Base-by-base conservation (phyloP, 2,888 invertebrate genomes). In the Cephus pygmeus region DNA sequence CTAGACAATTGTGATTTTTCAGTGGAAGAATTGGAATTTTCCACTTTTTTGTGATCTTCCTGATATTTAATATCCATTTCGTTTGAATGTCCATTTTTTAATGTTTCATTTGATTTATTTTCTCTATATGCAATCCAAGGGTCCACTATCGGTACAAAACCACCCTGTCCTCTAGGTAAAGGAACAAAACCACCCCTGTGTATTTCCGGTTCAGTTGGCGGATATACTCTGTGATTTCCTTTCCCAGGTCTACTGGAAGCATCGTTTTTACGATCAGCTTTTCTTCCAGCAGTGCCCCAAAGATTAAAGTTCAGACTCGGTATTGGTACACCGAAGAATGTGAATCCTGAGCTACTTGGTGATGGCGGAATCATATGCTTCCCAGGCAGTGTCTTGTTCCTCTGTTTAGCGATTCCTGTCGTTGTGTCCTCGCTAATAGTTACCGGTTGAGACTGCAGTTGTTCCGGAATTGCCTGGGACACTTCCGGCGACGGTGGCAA, bases 271-370 rank as follows among this genome's bases (percentile, higher is more conserved):
- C 92, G 84, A 12, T 92, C 91, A 2, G 89, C 88, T 84, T 91
- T 93, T 82, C 91, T 88, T 1, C 89, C 89, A 3, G 90, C 87
- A 76, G 91, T 91, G 3, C 91, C 91, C 91, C 95, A 93, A 71
- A 96, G 91, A 85, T 95, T 95, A 86, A 96, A 93, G 83, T 95
- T 95, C 74, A 97, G 90, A 69, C 94, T 93, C 1, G 97, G 96
- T 79, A 97, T 89, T 0, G 97, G 97, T 88, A 97, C 95, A 0
- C 97, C 97, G 87, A 97, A 97, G 88, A 97, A 96, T 23, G 97
- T 96, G 83, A 97, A 96, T 1, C 95, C 94, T 81, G 94, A 94
- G 36, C 92, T 92, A 76, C 93, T 93, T 0, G 95, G 94, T 0
- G 94, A 92, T 56, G 92, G 92, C 76, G 91, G 79, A 75, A 82